Percentiles rank a stretch among this genome's conserved stretches.
phyloP scores from a whole-genome alignment of 2,113 vertebrate species.

The Lasiurus borealis region DNA sequence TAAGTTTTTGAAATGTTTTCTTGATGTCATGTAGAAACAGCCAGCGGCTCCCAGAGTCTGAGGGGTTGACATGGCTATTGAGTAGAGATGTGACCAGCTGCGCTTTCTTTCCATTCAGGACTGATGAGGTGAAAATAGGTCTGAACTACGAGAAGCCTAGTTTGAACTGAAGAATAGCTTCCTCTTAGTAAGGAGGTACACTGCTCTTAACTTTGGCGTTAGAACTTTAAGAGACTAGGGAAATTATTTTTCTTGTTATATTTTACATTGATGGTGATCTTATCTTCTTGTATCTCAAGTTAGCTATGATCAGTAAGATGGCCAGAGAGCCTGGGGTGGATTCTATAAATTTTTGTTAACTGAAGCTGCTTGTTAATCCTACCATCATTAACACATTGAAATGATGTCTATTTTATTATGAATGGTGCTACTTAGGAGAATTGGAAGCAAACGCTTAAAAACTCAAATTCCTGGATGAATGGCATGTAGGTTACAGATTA shows the following conservation, averaged over 20 bases:
- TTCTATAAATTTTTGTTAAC: neutral
- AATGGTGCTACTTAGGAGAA: neutral
- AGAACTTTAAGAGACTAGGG: neutral
- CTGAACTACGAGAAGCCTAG: neutral
- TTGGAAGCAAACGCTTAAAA: neutral
- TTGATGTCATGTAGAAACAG: neutral
- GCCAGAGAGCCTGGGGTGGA: neutral
- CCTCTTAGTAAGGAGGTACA: neutral
- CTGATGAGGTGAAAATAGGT: conserved; percentile 35
- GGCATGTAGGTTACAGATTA: neutral
- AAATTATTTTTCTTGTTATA: conserved; percentile 12
- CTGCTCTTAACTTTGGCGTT: neutral
- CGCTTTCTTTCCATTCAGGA: neutral
- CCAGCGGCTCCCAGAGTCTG: neutral
- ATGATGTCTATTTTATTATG: neutral
- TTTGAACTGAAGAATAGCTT: neutral
- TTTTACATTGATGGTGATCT: neutral
- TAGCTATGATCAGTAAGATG: neutral
- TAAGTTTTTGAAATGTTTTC: conserved; percentile 26
- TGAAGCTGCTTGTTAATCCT: neutral
- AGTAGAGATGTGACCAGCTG: conserved; percentile 9
- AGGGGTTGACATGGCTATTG: conserved; percentile 15
- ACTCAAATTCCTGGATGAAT: neutral
- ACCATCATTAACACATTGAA: neutral
- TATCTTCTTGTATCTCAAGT: neutral